Percentiles rank a stretch among this genome's conserved stretches.
Evolutionary conservation across 2,888 invertebrate genomes (phyloP).

Genomic region (Melanargia galathea): DNA sequence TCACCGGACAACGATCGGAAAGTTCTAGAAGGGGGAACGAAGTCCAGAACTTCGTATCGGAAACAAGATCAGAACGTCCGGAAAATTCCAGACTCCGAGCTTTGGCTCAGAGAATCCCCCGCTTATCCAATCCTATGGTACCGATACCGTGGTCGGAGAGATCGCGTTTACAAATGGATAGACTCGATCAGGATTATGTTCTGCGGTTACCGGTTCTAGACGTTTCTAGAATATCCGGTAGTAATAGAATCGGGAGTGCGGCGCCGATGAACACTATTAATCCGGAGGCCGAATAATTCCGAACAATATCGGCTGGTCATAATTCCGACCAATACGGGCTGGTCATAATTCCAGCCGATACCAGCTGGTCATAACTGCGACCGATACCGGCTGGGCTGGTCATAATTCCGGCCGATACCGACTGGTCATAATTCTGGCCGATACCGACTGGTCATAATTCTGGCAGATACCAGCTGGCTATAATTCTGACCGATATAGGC

Average conservation of each 20-base stretch:
- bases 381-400: too few relatives aligned
- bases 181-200: constrained; percentile 65
- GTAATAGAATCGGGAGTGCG: constrained; percentile 48
- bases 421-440: constrained; percentile 49
- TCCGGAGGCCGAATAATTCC: constrained; percentile 51
- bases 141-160: constrained; percentile 63
- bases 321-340: too few relatives aligned
- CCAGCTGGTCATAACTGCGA: constrained; percentile 48
- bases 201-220: constrained; percentile 62
- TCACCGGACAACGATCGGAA: constrained; percentile 53
- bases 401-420: constrained; percentile 48
- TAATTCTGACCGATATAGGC: constrained; percentile 48
- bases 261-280: constrained; percentile 49
- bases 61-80: constrained; percentile 51
- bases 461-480: too few relatives aligned
- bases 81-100: constrained; percentile 61
- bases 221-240: constrained; percentile 54
- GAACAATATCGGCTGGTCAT: constrained; percentile 46
- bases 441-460: constrained; percentile 45
- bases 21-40: constrained; percentile 45
- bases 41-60: constrained; percentile 54
- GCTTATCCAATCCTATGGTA: constrained; percentile 47
- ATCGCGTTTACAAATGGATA: constrained; percentile 50
- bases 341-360: constrained; percentile 48
- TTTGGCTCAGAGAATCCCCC: constrained; percentile 64